Evolutionary conservation across 2,113 vertebrate species (phyloP).

Genomic region (Fregata magnificens): DNA sequence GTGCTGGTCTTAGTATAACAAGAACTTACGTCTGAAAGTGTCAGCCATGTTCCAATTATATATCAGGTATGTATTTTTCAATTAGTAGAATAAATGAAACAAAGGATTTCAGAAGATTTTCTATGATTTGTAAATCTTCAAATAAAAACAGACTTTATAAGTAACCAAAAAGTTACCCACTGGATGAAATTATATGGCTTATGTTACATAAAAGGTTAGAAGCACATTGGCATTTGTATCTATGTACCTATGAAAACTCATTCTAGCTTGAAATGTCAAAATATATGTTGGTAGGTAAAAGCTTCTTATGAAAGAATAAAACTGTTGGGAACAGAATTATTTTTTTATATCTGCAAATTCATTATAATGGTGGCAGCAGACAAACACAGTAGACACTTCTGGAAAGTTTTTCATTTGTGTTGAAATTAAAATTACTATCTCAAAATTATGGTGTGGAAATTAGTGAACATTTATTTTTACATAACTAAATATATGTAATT

Average conservation of each 20-base stretch:
- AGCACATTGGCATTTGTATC: not conserved
- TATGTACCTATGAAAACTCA: not conserved
- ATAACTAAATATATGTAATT: not conserved
- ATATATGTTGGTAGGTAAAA: not conserved
- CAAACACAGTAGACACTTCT: not conserved
- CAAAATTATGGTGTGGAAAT: not conserved
- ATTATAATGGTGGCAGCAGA: not conserved
- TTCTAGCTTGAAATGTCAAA: not conserved
- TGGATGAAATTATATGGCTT: not conserved
- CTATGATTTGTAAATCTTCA: not conserved
- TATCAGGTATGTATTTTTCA: not conserved
- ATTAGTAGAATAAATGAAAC: not conserved
- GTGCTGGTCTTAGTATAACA: not conserved
- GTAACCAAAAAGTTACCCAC: not conserved
- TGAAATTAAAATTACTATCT: constrained; percentile 18
- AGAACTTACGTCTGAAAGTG: not conserved
- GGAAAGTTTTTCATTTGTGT: not conserved
- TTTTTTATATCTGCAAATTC: not conserved
- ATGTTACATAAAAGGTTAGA: not conserved
- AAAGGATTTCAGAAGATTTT: not conserved
- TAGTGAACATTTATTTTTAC: not conserved
- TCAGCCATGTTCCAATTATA: not conserved
- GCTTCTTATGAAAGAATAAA: not conserved
- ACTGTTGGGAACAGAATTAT: not conserved
- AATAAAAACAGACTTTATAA: not conserved